Evolutionary conservation across 2,797 vertebrate genomes (phyloP).

Genomic region (Enteromius trimaculatus): DNA sequence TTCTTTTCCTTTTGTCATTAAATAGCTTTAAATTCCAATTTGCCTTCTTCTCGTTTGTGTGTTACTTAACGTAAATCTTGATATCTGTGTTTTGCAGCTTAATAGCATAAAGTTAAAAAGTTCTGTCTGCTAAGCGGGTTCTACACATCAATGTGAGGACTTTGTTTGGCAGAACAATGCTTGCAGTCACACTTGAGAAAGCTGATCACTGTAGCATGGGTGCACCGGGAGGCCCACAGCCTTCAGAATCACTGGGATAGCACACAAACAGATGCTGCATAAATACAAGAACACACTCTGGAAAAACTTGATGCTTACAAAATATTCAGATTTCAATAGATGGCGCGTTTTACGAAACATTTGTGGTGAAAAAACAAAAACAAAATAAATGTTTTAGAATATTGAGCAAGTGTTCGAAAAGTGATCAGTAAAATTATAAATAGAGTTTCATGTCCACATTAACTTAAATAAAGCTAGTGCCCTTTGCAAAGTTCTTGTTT

Average conservation of each 20-base stretch:
- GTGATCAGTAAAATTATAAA: not conserved
- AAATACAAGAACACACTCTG: slow-evolving; percentile 64
- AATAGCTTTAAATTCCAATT: not conserved
- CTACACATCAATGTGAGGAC: slow-evolving; percentile 91
- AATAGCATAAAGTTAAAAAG: slow-evolving; percentile 36
- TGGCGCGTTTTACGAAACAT: not conserved
- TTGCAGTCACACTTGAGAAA: slow-evolving; percentile 86
- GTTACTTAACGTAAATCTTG: slow-evolving; percentile 15
- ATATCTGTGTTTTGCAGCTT: slow-evolving; percentile 52
- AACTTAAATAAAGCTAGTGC: not conserved
- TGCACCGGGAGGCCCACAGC: slow-evolving; percentile 81
- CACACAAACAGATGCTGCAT: slow-evolving; percentile 78
- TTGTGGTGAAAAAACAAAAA: not conserved
- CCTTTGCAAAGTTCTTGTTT: not conserved
- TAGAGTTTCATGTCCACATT: not conserved
- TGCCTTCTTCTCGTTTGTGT: not conserved
- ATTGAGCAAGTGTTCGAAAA: not conserved
- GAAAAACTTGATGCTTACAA: slow-evolving; percentile 68
- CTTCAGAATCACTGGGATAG: slow-evolving; percentile 78
- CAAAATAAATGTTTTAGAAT: not conserved
- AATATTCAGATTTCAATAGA: slow-evolving; percentile 2
- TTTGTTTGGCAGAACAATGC: slow-evolving; percentile 93
- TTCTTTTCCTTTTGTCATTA: not conserved
- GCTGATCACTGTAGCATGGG: slow-evolving; percentile 83
- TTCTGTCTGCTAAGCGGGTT: slow-evolving; percentile 19